Evolutionary conservation across 2,797 vertebrate species (phyloP).

Genomic region (Pangasius macronema): DNA sequence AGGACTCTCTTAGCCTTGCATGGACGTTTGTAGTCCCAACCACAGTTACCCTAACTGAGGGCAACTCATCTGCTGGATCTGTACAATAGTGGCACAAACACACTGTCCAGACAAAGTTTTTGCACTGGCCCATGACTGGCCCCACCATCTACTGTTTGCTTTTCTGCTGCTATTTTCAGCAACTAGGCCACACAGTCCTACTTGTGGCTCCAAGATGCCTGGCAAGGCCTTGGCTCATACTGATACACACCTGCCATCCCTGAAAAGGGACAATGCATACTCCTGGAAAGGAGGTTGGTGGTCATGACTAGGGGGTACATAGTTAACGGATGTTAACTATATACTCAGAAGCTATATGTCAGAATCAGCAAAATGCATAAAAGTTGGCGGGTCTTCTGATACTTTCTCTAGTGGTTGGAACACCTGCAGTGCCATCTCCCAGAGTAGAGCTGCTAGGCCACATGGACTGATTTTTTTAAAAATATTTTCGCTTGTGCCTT

Average conservation of each 20-base stretch:
- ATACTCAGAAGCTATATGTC: background rate
- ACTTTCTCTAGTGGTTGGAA: background rate
- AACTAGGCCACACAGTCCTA: conserved; percentile 5
- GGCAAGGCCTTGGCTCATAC: background rate
- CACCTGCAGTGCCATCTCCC: background rate
- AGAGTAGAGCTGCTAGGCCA: background rate
- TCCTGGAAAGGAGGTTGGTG: background rate
- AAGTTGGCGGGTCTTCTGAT: background rate
- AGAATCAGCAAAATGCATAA: background rate
- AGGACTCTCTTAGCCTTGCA: background rate
- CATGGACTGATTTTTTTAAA: background rate
- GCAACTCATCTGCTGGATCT: background rate
- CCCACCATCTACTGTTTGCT: background rate
- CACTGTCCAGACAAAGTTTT: background rate
- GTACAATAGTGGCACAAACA: background rate
- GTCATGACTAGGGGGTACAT: background rate
- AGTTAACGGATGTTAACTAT: background rate
- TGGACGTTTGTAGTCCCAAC: background rate
- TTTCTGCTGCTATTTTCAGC: conserved; percentile 10
- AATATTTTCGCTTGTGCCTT: background rate
- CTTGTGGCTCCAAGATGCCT: background rate
- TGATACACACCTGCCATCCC: background rate
- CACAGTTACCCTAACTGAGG: background rate
- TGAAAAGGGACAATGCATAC: background rate
- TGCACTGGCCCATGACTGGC: background rate